Evolutionary conservation across 2,888 invertebrate species (phyloP).

Genomic region (Habrosyne pyritoides): DNA sequence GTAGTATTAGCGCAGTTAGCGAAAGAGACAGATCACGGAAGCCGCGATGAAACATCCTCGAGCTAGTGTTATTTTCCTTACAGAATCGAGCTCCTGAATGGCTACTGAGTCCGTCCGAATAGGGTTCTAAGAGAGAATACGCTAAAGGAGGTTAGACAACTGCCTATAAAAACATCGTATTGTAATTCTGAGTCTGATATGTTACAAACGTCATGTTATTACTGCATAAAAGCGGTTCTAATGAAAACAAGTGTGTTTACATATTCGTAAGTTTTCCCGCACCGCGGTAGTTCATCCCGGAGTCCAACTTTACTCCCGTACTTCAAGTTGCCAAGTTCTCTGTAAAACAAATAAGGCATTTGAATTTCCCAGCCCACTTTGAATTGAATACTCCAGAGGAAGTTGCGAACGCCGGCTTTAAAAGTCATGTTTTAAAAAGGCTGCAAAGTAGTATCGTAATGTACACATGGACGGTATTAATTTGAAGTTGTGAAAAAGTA

Average conservation of each 20-base stretch:
- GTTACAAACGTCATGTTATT: background rate
- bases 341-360: slow-evolving; percentile 41
- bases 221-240: slow-evolving; percentile 2
- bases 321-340: slow-evolving; percentile 31
- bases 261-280: background rate
- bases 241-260: slow-evolving; percentile 8
- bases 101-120: too few species aligned
- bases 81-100: too few species aligned
- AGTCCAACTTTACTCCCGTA: slow-evolving; percentile 15
- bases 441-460: slow-evolving; percentile 14
- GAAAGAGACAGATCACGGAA: too few species aligned
- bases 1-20: too few species aligned
- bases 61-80: too few species aligned
- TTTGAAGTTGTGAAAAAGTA: background rate
- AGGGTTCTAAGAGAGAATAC: too few species aligned
- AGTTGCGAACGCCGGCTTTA: slow-evolving; percentile 32
- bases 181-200: background rate
- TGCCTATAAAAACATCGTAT: background rate
- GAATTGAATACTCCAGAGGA: slow-evolving; percentile 33
- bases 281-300: slow-evolving; percentile 13
- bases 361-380: slow-evolving; percentile 42
- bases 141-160: background rate
- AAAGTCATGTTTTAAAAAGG: slow-evolving; percentile 42
- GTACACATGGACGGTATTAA: background rate
- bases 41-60: too few species aligned